Conservation (phyloP, 2,888 invertebrate genomes). For the Cancer borealis region DNA sequence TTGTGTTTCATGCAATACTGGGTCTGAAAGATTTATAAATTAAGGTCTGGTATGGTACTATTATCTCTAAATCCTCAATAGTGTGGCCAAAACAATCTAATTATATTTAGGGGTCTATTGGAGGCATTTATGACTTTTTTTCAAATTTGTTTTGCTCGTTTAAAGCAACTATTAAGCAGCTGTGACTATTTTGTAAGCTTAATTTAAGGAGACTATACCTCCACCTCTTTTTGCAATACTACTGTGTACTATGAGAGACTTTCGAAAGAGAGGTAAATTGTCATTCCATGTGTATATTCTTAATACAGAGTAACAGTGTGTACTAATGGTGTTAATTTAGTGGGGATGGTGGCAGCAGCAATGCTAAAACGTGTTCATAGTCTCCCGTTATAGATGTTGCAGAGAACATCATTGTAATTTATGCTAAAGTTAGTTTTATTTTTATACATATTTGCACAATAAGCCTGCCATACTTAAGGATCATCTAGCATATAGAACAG, state of each 20-base stretch:
- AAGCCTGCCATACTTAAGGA: conserved; percentile 43
- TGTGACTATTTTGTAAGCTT: conserved; percentile 41
- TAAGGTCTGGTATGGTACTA: conserved; percentile 3
- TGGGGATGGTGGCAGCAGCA: conserved; percentile 9
- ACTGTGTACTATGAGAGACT: neutral
- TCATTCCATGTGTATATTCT: conserved; percentile 45
- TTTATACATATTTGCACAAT: conserved; percentile 30
- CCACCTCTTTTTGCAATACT: conserved; percentile 32
- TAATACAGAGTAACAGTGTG: conserved; percentile 5
- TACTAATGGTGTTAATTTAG: neutral
- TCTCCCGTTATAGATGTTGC: neutral
- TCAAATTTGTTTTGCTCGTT: neutral
- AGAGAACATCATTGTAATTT: neutral
- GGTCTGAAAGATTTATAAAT: neutral
- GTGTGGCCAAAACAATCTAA: conserved; percentile 39
- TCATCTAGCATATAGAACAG: neutral
- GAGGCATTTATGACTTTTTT: neutral
- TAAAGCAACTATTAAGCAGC: conserved; percentile 34
- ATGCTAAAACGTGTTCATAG: conserved; percentile 2
- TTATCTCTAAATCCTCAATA: conserved; percentile 7
- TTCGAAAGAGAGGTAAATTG: neutral
- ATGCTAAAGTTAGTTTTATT: conserved; percentile 35
- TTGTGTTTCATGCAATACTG: conserved; percentile 10
- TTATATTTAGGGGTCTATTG: neutral
- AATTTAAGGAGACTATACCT: conserved; percentile 23